Percentiles rank a stretch among this genome's conserved stretches.
Conservation (phyloP, 2,113 vertebrate species). For the Polypterus senegalus region DNA sequence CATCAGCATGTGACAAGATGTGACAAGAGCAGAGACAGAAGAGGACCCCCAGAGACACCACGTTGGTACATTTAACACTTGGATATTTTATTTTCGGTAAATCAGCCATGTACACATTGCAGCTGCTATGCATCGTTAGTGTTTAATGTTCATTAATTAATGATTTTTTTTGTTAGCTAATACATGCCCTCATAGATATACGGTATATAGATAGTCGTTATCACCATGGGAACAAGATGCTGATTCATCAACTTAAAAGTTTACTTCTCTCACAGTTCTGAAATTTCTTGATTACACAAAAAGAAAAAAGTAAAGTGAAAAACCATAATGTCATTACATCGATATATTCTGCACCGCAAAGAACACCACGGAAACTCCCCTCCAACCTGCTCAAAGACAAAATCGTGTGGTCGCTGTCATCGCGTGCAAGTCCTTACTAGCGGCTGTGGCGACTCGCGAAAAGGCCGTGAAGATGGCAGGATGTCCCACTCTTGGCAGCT, state of each 20-base stretch:
- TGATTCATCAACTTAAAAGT: conserved; percentile 75
- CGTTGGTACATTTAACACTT: conserved; percentile 63
- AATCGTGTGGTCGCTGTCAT: conserved; percentile 12
- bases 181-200: conserved; percentile 92
- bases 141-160: conserved; percentile 52
- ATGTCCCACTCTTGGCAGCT: no score
- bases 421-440: no score
- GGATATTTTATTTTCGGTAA: conserved; percentile 83
- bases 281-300: conserved; percentile 73
- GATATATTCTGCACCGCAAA: conserved; percentile 66
- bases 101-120: conserved; percentile 86
- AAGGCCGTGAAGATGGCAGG: no score
- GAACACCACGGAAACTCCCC: conserved; percentile 63
- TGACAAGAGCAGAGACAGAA: conserved; percentile 18
- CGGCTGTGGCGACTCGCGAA: no score
- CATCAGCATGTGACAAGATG: not conserved
- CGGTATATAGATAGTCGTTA: conserved; percentile 69
- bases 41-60: conserved; percentile 23
- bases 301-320: conserved; percentile 45
- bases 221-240: conserved; percentile 91
- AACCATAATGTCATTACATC: conserved; percentile 62
- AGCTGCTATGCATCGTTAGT: conserved; percentile 78
- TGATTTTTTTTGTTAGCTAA: conserved; percentile 62
- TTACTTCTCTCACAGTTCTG: conserved; percentile 80
- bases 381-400: conserved; percentile 39